Conservation (phyloP, 2,113 vertebrate species). For the Hemiprocne comata region DNA sequence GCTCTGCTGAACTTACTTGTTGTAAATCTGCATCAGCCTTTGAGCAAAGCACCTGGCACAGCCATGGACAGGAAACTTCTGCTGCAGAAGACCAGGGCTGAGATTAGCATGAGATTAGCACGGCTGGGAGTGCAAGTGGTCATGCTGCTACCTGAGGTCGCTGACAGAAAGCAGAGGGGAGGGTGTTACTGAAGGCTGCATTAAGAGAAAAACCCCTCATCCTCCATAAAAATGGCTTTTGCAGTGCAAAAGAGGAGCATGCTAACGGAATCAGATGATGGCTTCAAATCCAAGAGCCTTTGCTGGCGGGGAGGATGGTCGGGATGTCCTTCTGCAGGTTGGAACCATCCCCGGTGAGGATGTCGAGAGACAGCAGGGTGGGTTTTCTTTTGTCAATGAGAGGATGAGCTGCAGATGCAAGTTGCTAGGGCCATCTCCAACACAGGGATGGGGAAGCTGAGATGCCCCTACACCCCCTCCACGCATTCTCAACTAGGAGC, state of each 20-base stretch:
- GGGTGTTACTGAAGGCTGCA: neutral
- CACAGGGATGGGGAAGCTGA: neutral
- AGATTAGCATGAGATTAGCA: neutral
- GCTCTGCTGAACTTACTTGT: neutral
- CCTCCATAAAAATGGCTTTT: neutral
- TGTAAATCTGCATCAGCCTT: neutral
- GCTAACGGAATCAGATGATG: neutral
- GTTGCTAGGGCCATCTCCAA: fast-evolving
- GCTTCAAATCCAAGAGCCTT: neutral
- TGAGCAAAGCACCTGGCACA: neutral
- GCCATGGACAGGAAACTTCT: neutral
- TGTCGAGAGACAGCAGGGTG: fast-evolving
- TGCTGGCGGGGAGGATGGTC: neutral
- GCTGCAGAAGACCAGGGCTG: neutral
- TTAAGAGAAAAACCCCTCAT: neutral
- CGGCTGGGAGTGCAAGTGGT: fast-evolving
- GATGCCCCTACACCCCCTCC: neutral
- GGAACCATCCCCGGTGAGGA: neutral
- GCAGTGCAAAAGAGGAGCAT: neutral
- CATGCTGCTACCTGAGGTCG: neutral
- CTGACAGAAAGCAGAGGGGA: neutral
- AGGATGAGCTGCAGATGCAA: neutral
- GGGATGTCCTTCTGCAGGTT: neutral
- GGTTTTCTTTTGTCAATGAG: neutral
- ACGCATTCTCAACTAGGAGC: neutral